Conservation (phyloP, 2,113 vertebrate genomes). For the Brienomyrus longianalis region DNA sequence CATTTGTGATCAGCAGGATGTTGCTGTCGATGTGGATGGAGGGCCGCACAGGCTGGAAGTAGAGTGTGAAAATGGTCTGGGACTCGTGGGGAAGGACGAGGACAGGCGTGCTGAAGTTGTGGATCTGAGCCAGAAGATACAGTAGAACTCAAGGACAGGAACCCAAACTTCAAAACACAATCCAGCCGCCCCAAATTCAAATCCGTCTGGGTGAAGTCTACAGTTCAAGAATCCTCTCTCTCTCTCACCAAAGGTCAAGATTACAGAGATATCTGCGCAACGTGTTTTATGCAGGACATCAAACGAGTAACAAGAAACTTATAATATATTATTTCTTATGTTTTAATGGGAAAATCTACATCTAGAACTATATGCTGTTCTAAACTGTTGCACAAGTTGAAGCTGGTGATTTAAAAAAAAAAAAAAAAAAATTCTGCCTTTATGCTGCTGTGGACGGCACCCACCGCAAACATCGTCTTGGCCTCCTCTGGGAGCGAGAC, state of each 20-base stretch:
- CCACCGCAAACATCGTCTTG: constrained; percentile 85
- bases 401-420: neutral
- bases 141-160: neutral
- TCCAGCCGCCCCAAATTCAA: neutral
- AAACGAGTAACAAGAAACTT: neutral
- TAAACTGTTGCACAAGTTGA: neutral
- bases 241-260: neutral
- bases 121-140: constrained; percentile 60
- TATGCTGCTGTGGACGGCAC: constrained; percentile 10
- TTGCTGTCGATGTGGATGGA: constrained; percentile 92
- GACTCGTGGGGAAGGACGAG: constrained; percentile 84
- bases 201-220: neutral
- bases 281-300: neutral
- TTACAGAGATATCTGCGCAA: neutral
- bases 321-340: neutral
- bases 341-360: neutral
- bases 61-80: constrained; percentile 85
- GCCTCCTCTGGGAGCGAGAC: constrained; percentile 84
- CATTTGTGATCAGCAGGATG: constrained; percentile 93
- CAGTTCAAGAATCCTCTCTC: neutral
- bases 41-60: constrained; percentile 83
- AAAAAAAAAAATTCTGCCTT: neutral
- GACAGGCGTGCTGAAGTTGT: constrained; percentile 88
- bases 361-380: neutral
- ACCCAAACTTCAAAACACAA: neutral